Evolutionary conservation across 2,113 vertebrate species (phyloP).

Genomic region (Planiliza haematocheilus): DNA sequence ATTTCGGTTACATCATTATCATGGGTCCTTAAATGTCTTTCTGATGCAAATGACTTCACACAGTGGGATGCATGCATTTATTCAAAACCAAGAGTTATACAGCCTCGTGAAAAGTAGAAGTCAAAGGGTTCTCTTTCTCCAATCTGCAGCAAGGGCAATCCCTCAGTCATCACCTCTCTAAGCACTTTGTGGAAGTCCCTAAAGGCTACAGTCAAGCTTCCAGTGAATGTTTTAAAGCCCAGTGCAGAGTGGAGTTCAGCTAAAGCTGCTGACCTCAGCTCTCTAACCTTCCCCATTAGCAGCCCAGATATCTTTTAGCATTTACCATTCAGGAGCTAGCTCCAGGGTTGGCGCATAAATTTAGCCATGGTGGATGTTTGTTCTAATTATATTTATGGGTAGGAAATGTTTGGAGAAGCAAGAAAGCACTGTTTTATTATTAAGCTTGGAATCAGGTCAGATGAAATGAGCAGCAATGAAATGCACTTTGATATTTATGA

Average conservation of each 20-base stretch:
- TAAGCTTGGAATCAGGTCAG: conserved; percentile 73
- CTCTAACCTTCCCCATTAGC: conserved; percentile 73
- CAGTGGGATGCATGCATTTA: conserved; percentile 13
- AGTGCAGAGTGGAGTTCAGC: conserved; percentile 52
- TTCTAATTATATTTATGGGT: conserved; percentile 79
- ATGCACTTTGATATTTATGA: conserved; percentile 70
- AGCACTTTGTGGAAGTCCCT: conserved; percentile 63
- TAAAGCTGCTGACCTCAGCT: conserved; percentile 80
- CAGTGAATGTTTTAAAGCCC: conserved; percentile 53
- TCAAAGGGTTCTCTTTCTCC: conserved; percentile 34
- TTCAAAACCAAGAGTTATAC: conserved; percentile 15
- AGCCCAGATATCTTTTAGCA: conserved; percentile 69
- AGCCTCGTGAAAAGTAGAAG: conserved; percentile 26
- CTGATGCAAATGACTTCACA: conserved; percentile 18
- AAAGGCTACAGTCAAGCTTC: conserved; percentile 59
- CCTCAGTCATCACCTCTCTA: conserved; percentile 53
- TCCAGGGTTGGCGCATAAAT: conserved; percentile 69
- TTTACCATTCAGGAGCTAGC: conserved; percentile 69
- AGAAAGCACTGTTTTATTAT: conserved; percentile 70
- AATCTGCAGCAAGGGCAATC: conserved; percentile 48
- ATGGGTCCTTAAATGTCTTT: neutral
- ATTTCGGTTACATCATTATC: neutral
- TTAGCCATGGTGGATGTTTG: conserved; percentile 70
- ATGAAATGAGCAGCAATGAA: conserved; percentile 66
- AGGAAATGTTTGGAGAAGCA: conserved; percentile 74